A percentile compares a stretch with the other conserved stretches of the same genome.
phyloP scores from a whole-genome alignment of 2,113 vertebrate genomes.

The Todiramphus chloris region DNA sequence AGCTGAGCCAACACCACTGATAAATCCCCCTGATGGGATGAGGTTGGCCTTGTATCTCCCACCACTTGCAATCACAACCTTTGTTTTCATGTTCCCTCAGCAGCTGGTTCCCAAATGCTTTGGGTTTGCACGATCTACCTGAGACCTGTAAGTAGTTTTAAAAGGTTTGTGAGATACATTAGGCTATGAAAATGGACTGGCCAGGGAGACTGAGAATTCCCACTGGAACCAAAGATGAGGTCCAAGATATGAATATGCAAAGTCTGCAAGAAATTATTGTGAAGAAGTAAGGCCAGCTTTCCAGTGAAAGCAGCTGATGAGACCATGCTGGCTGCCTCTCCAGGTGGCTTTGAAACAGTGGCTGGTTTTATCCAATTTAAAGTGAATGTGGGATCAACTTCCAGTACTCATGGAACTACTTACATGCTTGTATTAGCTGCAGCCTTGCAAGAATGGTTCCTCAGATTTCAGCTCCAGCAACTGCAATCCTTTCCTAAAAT shows the following conservation, averaged over 20 bases:
- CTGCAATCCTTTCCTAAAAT: neutral
- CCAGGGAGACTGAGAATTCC: neutral
- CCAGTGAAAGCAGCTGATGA: neutral
- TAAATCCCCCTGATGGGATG: neutral
- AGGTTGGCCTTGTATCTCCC: neutral
- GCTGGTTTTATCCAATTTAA: neutral
- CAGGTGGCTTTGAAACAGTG: neutral
- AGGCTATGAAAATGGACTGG: neutral
- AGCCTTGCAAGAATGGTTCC: neutral
- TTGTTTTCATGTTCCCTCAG: neutral
- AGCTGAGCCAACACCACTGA: neutral
- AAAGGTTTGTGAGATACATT: neutral
- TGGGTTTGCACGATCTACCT: neutral
- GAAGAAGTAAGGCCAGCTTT: neutral
- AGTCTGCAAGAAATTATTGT: neutral
- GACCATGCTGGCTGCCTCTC: neutral
- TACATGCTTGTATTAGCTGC: accelerated
- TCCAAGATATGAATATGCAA: neutral
- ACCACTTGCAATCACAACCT: neutral
- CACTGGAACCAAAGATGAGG: neutral
- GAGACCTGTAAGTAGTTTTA: neutral
- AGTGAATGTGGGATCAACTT: neutral
- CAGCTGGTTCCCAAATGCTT: neutral
- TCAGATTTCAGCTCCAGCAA: neutral
- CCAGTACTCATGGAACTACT: neutral